Percentiles rank a stretch among this genome's conserved stretches.
Conservation (phyloP, 2,113 vertebrate species). For the Tringa solitaria region DNA sequence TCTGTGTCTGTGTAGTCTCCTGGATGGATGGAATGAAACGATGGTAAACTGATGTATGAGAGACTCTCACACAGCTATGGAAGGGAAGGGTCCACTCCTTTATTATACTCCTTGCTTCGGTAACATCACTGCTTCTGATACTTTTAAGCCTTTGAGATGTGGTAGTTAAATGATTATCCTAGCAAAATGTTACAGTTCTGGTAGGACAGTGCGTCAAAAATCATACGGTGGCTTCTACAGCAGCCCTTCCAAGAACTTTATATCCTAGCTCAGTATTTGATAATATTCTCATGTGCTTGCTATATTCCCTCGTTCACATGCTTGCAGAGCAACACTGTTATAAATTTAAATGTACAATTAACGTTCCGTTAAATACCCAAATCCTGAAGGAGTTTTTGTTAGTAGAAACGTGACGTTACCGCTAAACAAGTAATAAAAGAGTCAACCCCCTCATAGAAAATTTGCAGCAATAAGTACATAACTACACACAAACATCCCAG, state of each 20-base stretch:
- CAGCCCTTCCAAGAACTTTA: constrained; percentile 90
- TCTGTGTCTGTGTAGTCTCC: constrained; percentile 96
- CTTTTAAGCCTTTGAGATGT: constrained; percentile 87
- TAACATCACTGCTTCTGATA: constrained; percentile 99
- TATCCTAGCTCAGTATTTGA: constrained; percentile 80
- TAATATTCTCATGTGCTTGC: constrained; percentile 77
- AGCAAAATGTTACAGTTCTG: constrained; percentile 90
- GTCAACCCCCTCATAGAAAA: constrained; percentile 92
- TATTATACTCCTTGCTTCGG: constrained; percentile 98
- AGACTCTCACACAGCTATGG: constrained; percentile 93
- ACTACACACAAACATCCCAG: constrained; percentile 72
- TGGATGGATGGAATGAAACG: constrained; percentile 99
- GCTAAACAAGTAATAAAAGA: constrained; percentile 99
- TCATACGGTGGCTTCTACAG: constrained; percentile 85
- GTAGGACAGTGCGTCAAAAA: constrained; percentile 92
- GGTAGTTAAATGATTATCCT: constrained; percentile 85
- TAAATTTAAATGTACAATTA: constrained; percentile 81
- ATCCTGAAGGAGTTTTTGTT: constrained; percentile 85
- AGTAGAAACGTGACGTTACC: constrained; percentile 99
- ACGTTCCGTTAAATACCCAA: constrained; percentile 75
- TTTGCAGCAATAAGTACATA: constrained; percentile 74
- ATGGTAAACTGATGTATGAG: constrained; percentile 95
- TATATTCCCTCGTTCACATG: constrained; percentile 80
- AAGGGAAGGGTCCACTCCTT: constrained; percentile 99
- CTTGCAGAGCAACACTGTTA: constrained; percentile 81